Conservation (phyloP, 2,797 vertebrate genomes). For the Diceros bicornis region DNA sequence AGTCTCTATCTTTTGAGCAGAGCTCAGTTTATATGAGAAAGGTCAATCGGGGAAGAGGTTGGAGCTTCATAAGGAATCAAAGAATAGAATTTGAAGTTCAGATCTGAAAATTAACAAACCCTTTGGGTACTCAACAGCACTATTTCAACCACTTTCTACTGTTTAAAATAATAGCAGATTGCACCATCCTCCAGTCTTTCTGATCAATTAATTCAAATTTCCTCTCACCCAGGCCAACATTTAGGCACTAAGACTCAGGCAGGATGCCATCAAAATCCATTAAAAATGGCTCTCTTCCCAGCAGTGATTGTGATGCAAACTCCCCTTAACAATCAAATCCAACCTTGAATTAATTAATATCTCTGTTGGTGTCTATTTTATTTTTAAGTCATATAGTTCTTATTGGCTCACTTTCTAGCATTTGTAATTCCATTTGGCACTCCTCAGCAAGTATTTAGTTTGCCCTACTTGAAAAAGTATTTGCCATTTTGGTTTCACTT, state of each 20-base stretch:
- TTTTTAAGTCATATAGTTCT: conserved; percentile 77
- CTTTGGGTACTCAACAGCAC: background rate
- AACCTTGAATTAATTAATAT: conserved; percentile 83
- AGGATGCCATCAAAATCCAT: conserved; percentile 80
- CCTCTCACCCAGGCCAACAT: conserved; percentile 66
- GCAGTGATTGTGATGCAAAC: conserved; percentile 72
- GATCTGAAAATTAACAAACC: conserved; percentile 45
- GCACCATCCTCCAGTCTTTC: conserved; percentile 51
- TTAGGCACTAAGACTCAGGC: conserved; percentile 73
- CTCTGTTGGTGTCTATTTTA: conserved; percentile 76
- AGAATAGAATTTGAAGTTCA: conserved; percentile 33
- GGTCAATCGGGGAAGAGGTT: background rate
- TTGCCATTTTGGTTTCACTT: conserved; percentile 67
- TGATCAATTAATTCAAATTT: conserved; percentile 78
- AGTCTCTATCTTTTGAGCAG: background rate
- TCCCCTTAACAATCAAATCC: conserved; percentile 79
- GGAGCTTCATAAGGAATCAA: background rate
- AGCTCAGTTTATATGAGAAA: conserved; percentile 30
- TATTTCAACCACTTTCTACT: conserved; percentile 62
- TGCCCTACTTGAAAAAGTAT: conserved; percentile 67
- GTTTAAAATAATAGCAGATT: conserved; percentile 71
- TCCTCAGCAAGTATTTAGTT: conserved; percentile 64
- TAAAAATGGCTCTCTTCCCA: conserved; percentile 82
- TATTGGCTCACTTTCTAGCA: conserved; percentile 69
- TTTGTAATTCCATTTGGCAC: conserved; percentile 71